Conservation (phyloP, 2,113 vertebrate genomes). For the Bos indicus region DNA sequence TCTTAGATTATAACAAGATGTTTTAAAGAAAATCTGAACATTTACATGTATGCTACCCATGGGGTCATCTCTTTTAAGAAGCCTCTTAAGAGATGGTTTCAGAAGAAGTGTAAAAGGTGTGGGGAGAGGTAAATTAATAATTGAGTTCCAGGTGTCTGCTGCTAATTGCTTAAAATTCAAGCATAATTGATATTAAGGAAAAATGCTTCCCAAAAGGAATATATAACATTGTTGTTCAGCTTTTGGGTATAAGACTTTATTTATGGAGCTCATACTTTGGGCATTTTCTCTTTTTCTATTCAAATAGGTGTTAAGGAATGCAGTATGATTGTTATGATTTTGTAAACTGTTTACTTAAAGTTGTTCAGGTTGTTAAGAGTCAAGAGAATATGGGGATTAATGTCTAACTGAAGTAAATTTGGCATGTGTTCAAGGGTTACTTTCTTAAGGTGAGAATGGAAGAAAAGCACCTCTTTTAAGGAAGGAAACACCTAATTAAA, state of each 20-base stretch:
- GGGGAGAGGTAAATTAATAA: constrained; percentile 35
- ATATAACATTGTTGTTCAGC: neutral
- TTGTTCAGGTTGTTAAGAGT: constrained; percentile 31
- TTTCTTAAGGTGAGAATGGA: constrained; percentile 21
- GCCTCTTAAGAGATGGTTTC: neutral
- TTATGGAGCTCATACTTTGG: neutral
- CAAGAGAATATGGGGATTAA: constrained; percentile 50
- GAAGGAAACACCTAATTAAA: constrained; percentile 38
- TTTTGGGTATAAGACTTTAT: neutral
- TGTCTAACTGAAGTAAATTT: constrained; percentile 39
- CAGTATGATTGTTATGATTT: constrained; percentile 21
- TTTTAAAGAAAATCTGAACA: constrained; percentile 18
- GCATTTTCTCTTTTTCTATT: constrained; percentile 26
- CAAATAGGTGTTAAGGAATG: neutral
- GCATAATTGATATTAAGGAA: constrained; percentile 39
- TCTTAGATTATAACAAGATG: neutral
- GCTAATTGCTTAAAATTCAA: constrained; percentile 53
- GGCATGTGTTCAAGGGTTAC: constrained; percentile 17
- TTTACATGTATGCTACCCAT: neutral
- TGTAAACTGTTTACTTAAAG: constrained; percentile 33
- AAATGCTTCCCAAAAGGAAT: constrained; percentile 35
- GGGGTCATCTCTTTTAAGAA: neutral
- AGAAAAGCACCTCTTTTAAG: constrained; percentile 27
- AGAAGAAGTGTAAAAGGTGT: neutral
- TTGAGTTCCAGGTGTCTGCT: constrained; percentile 59